A percentile compares a stretch with the other conserved stretches of the same genome.
Conservation (phyloP, 2,797 vertebrate species). For the Phataginus tetradactyla region DNA sequence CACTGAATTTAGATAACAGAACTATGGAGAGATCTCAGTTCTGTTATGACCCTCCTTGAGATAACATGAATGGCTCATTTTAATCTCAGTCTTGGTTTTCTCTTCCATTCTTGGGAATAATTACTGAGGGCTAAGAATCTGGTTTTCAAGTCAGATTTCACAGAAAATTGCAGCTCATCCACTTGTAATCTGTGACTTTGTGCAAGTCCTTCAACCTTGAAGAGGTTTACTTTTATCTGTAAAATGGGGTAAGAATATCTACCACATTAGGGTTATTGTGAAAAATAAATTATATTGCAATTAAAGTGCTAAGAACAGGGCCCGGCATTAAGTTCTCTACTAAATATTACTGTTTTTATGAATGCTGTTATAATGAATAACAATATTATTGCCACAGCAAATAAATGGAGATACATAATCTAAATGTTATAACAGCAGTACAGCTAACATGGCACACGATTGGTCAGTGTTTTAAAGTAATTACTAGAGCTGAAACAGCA, state of each 20-base stretch:
- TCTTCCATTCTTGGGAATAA: background rate
- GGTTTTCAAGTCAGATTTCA: background rate
- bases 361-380: background rate
- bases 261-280: background rate
- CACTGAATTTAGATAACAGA: background rate
- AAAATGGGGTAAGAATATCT: background rate
- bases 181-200: background rate
- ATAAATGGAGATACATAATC: background rate
- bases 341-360: background rate
- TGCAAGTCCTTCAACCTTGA: background rate
- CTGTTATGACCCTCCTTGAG: background rate
- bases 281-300: background rate
- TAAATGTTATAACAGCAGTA: background rate
- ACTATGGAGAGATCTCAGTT: background rate
- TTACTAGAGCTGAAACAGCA: background rate
- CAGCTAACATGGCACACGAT: background rate
- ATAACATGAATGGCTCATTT: background rate
- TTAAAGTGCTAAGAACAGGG: background rate
- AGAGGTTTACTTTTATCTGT: background rate
- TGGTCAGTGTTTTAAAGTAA: background rate
- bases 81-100: background rate
- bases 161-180: background rate
- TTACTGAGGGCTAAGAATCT: background rate
- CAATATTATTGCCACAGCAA: background rate
- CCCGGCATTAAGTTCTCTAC: background rate